Evolutionary conservation across 2,113 vertebrate species (phyloP).

Genomic region (Anolis sagrei): DNA sequence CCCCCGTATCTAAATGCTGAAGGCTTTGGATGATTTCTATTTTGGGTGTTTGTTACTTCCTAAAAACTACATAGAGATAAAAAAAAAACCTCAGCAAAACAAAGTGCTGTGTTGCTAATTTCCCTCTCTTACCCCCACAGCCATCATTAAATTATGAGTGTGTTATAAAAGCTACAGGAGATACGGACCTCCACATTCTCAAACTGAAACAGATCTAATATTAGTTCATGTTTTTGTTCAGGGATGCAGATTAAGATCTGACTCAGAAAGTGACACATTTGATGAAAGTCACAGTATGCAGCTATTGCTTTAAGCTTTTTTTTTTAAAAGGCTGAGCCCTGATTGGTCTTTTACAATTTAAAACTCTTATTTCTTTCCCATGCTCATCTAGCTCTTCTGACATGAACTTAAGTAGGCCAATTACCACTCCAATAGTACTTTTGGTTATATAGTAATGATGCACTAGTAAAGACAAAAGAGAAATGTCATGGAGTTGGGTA

Average conservation of each 20-base stretch:
- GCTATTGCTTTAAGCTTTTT: neutral
- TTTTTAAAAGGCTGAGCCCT: neutral
- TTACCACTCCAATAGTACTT: slow-evolving; percentile 8
- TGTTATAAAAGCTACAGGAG: neutral
- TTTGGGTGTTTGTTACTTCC: neutral
- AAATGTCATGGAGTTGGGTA: neutral
- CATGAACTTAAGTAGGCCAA: neutral
- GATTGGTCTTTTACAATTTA: neutral
- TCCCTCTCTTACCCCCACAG: neutral
- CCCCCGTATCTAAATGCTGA: no score
- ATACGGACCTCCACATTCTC: neutral
- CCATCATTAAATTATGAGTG: neutral
- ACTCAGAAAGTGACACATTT: neutral
- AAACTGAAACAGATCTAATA: neutral
- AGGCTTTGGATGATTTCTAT: neutral
- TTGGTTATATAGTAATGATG: neutral
- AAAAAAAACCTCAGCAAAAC: neutral
- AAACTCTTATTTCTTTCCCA: neutral
- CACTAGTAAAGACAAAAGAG: neutral
- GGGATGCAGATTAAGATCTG: slow-evolving; percentile 12
- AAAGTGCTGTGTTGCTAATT: neutral
- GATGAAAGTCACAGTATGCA: neutral
- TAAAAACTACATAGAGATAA: neutral
- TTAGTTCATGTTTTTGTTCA: slow-evolving; percentile 7
- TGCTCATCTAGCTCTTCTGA: neutral